Base-by-base conservation (phyloP, 2,113 vertebrate genomes). In the Nycticorax nycticorax region DNA sequence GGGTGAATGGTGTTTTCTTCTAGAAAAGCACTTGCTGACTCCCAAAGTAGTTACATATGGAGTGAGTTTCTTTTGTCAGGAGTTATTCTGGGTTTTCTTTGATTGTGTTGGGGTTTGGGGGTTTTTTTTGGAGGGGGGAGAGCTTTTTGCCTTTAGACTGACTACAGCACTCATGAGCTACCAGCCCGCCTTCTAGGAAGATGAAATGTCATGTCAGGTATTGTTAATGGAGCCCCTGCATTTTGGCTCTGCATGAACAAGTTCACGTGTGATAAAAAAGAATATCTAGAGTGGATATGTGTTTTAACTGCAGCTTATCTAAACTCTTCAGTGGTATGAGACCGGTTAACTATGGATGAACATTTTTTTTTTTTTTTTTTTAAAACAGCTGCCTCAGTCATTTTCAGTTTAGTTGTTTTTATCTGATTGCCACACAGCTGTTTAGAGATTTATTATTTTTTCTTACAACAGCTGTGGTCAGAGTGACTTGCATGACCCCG, bases 401-500 rank as follows among this genome's bases (percentile, higher is more conserved):
- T 80, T 89, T 96, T 52, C 35, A 66, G 26, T 89, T 91, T 45
- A 81, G 79, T 83, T 95, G 82, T 26, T 94, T 85, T 55, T 43
- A 80, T 75, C 39, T 52, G 45, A 75, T 27, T 11, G 8, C 26
- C 59, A 50, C 37, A 47, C 60, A 66, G n/a, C 63, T 59, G 24
- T 62, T 91, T 28, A 37, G 57, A 30, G 37, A 14, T 26, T 56
- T 41, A 4, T 47, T 30, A 21, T 39, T 69, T 30, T 77, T n/a
- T 3, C n/a, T 93, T 78, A 48, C 27, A 56, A 17, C 72, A 91
- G 26, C 14, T 52, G 37, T 72, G 59, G 39, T 74, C 66, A 59
- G 53, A 94, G 53, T 45, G 39, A 60, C 50, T 86, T 85, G 5
- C 0, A 3, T 60, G 74, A 92, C 56, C 23, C 26, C 18, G 17